Base-by-base conservation (phyloP, 2,113 vertebrate genomes). In the Rhinolophus sinicus region DNA sequence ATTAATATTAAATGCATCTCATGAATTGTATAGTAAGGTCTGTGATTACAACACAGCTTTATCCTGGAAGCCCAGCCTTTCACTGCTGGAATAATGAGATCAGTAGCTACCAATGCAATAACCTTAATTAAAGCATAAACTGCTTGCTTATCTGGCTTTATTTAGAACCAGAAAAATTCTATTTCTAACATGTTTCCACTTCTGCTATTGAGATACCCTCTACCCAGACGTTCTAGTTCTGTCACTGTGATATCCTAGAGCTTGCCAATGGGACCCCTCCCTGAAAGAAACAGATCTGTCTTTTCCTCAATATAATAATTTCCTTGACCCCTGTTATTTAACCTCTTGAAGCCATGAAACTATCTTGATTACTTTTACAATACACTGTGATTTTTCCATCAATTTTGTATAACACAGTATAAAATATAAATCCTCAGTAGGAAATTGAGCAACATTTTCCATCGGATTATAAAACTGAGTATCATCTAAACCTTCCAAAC, bases 101-200 rank as follows among this genome's bases (percentile, higher is more conserved):
- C 8, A 58, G 26, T 95, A 64, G 22, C 30, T 81, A 58, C 3
- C 10, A 54, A 69, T 50, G 67, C 70, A 84, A 83, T 67, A 35
- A 78, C 35, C 14, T 28, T 90, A 90, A 90, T 95, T 83, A 93
- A 85, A 94, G 90, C 15, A 86, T 38, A 83, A 22, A 64, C 72
- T 88, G 24, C 28, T 96, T 52, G 6, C 21, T 26, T 65, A n/a
- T 76, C 47, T 78, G 13, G 3, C 33, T 93, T 33, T 72, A 78
- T 64, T 94, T 85, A 82, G 28, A 94, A 78, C 6, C 30, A 82
- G 62, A 87, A 76, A 86, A 80, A 67, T 38, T 64, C 7, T 54
- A 22, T 50, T 24, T 21, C 30, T 81, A n/a, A n/a, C 28, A 13
- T 87, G 72, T 85, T 90, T n/a, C 40, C 85, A 65, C 8, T 28